Evolutionary conservation across 2,113 vertebrate genomes (phyloP).

Genomic region (Bubalus kerabau): DNA sequence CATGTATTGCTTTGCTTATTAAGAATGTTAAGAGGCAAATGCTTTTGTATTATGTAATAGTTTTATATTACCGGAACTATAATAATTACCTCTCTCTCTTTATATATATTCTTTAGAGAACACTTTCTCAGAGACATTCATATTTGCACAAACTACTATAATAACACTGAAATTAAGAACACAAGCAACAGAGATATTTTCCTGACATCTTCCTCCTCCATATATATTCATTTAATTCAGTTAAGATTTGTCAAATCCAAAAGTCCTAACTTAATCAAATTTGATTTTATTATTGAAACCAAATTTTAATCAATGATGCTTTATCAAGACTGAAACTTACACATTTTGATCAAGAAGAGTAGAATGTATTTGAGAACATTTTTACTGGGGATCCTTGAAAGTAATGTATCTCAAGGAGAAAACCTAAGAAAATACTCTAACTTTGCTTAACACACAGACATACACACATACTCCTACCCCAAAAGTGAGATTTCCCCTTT

Average conservation of each 20-base stretch:
- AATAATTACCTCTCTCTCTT: background rate
- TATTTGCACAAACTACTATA: background rate
- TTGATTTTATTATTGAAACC: background rate
- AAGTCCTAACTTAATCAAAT: background rate
- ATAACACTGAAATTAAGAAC: background rate
- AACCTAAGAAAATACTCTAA: background rate
- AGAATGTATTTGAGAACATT: background rate
- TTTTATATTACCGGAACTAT: background rate
- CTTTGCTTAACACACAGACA: background rate
- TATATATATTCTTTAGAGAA: background rate
- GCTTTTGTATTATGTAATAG: background rate
- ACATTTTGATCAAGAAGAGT: background rate
- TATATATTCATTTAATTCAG: background rate
- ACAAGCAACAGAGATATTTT: background rate
- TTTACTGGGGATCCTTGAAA: background rate
- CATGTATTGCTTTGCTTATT: background rate
- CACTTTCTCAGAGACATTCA: background rate
- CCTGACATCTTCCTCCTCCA: background rate
- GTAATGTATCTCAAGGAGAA: background rate
- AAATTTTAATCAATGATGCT: constrained; percentile 29
- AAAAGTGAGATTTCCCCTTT: background rate
- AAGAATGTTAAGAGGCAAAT: background rate
- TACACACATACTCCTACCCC: background rate
- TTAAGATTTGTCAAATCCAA: background rate
- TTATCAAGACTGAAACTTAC: background rate